Evolutionary conservation across 2,113 vertebrate genomes (phyloP).

Genomic region (Channa maculata): DNA sequence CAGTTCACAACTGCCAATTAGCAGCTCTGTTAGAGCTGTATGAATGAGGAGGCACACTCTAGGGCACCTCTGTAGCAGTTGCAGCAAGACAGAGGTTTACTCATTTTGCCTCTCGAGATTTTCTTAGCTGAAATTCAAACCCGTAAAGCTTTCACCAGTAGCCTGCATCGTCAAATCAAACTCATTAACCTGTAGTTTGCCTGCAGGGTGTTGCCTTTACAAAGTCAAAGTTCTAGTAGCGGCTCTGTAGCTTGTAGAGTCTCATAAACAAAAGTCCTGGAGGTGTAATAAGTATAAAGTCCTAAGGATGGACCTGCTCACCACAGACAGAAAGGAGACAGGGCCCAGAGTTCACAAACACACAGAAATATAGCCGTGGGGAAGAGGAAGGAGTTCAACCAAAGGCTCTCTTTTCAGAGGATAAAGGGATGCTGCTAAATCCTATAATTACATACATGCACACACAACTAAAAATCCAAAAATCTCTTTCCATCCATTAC

Average conservation of each 20-base stretch:
- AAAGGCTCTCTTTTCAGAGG: slow-evolving; percentile 61
- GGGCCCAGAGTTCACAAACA: slow-evolving; percentile 32
- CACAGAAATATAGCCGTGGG: slow-evolving; percentile 54
- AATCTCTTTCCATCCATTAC: slow-evolving; percentile 71
- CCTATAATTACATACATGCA: slow-evolving; percentile 73
- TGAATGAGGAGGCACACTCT: not conserved
- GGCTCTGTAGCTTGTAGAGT: slow-evolving; percentile 31
- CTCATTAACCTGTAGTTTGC: slow-evolving; percentile 27
- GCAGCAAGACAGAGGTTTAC: not conserved
- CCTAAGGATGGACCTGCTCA: slow-evolving; percentile 60
- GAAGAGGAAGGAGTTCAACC: slow-evolving; percentile 69
- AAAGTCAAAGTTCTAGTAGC: slow-evolving; percentile 10
- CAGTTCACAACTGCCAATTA: slow-evolving; percentile 7
- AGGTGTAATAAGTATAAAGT: slow-evolving; percentile 50
- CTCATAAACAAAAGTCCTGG: slow-evolving; percentile 48
- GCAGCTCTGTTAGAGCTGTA: not conserved
- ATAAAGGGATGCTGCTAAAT: slow-evolving; percentile 71
- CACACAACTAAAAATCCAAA: slow-evolving; percentile 67
- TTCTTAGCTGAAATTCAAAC: slow-evolving; percentile 13
- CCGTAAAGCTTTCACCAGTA: slow-evolving; percentile 22
- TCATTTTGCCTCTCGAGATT: not conserved
- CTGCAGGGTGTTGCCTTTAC: not conserved
- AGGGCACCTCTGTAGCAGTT: not conserved
- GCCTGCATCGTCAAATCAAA: slow-evolving; percentile 4
- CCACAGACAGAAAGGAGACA: slow-evolving; percentile 68